phyloP scores from a whole-genome alignment of 2,113 vertebrate genomes.

The Macrotus californicus region DNA sequence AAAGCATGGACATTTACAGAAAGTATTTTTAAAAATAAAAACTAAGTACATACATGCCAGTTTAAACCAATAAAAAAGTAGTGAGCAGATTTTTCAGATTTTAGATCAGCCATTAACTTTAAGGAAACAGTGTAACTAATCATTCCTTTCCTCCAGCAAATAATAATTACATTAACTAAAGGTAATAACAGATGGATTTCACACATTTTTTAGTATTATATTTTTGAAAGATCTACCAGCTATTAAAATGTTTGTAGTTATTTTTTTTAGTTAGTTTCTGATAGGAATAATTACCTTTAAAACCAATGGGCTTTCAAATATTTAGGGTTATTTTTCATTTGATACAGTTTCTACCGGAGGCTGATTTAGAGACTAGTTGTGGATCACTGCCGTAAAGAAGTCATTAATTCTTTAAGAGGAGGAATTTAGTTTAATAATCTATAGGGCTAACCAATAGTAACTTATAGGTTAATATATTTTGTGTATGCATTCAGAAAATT shows the following conservation, averaged over 20 bases:
- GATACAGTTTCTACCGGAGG: neutral
- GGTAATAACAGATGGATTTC: conserved; percentile 1
- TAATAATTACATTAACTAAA: conserved; percentile 12
- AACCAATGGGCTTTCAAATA: conserved; percentile 20
- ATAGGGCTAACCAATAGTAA: neutral
- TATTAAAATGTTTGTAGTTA: conserved; percentile 1
- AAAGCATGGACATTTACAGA: conserved; percentile 22
- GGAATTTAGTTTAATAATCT: neutral
- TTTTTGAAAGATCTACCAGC: conserved; percentile 10
- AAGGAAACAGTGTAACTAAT: neutral
- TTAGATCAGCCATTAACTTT: conserved; percentile 12
- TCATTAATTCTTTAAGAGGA: neutral
- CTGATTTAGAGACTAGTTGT: conserved; percentile 22
- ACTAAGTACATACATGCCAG: neutral
- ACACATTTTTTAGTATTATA: neutral
- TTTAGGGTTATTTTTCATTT: neutral
- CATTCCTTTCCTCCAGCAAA: neutral
- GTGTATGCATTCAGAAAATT: neutral
- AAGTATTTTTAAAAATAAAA: conserved; percentile 27
- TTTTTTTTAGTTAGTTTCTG: conserved; percentile 51
- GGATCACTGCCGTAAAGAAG: neutral
- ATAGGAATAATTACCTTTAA: conserved; percentile 33
- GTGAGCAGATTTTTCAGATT: conserved; percentile 19
- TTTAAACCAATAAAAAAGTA: neutral
- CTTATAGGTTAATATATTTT: neutral